Percentiles rank a stretch among this genome's conserved stretches.
Conservation (phyloP, 2,113 vertebrate species). For the Lasiurus borealis region DNA sequence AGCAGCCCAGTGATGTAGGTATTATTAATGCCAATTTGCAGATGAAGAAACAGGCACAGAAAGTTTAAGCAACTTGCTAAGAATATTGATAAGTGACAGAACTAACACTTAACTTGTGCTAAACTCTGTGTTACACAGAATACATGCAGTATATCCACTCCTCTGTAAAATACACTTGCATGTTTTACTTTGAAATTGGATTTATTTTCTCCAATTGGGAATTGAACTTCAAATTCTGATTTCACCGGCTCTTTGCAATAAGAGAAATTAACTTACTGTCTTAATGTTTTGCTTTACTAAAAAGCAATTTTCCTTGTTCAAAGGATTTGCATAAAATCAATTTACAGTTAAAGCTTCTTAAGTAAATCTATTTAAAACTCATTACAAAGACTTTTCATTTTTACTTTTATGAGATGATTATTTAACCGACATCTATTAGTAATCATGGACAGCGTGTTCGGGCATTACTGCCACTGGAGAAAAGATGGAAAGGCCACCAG, state of each 20-base stretch:
- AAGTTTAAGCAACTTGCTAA: not conserved
- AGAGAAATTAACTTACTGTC: not conserved
- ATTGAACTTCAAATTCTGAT: constrained; percentile 43
- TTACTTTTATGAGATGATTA: not conserved
- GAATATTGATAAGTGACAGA: not conserved
- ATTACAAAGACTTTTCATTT: constrained; percentile 27
- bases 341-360: not conserved
- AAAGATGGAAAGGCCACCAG: not conserved
- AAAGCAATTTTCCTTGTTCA: constrained; percentile 44
- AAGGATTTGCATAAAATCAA: constrained; percentile 37
- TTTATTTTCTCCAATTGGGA: not conserved
- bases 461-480: not conserved
- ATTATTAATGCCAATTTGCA: not conserved
- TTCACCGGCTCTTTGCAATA: not conserved
- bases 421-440: not conserved
- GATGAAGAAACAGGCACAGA: constrained; percentile 27
- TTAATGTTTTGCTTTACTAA: constrained; percentile 2
- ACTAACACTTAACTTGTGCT: not conserved
- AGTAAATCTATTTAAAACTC: constrained; percentile 24
- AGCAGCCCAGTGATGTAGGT: not conserved
- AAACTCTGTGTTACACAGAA: not conserved
- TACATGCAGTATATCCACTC: not conserved
- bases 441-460: not conserved
- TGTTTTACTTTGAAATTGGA: not conserved
- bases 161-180: not conserved